Base-by-base conservation (phyloP, 2,797 vertebrate species). In the Gadopsis marmoratus region DNA sequence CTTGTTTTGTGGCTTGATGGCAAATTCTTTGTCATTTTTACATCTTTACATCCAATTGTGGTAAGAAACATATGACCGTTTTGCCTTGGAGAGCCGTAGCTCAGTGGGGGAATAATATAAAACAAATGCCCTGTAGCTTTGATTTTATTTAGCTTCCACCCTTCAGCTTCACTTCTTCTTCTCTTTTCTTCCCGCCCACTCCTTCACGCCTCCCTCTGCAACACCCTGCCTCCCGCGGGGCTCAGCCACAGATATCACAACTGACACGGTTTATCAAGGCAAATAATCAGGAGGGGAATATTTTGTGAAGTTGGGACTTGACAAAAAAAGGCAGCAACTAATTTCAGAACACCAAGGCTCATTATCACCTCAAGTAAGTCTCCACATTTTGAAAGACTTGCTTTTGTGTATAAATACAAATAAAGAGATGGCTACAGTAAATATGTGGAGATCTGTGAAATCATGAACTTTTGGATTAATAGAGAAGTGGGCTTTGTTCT, bases 81-180 rank as follows among this genome's bases (percentile, higher is more conserved):
- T 60, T 26, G 35, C 56, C 45, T 66, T 16, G 5, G 10, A 60
- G 59, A 16, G 4, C 26, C 31, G 55, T 4, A 73, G 54, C 72
- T 81, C 43, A 29, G 65, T 13, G 26, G 16, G 71, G 48, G n/a
- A 63, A 21, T 21, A 17, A 70, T 45, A 76, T 54, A 3, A 45
- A 84, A 81, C 56, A 82, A 66, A 85, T 50, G 50, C 43, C 83
- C 67, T 50, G 45, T 21, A 43, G 78, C 61, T 76, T 60, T 76
- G 78, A 85, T 85, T 88, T 86, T 84, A 79, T 89, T 89, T 80
- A 77, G 76, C 86, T 78, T 71, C 79, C 55, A 48, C 66, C 67
- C 65, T 81, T 48, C 51, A 43, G 75, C 67, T 62, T 71, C 56
- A 61, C 68, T 14, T 19, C 48, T 61, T 61, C 67, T 75, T 16